Conservation (phyloP, 2,888 invertebrate genomes). For the Epinotia bilunana region DNA sequence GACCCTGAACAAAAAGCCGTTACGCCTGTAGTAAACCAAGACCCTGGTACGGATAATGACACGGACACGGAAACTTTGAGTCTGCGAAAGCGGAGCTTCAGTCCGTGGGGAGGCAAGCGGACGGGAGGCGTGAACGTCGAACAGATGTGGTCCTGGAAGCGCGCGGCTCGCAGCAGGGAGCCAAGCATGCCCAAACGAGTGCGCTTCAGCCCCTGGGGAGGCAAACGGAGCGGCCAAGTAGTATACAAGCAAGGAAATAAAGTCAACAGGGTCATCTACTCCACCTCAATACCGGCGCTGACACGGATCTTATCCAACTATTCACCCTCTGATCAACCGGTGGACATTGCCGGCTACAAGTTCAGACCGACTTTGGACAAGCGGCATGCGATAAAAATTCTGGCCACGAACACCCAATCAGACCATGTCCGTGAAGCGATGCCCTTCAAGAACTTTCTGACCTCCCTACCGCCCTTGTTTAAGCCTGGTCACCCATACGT, state of each 20-base stretch:
- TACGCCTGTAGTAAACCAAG: constrained; percentile 54
- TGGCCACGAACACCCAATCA: constrained; percentile 65
- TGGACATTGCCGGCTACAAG: constrained; percentile 67
- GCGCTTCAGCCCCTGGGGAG: constrained; percentile 80
- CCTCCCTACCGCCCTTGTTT: constrained; percentile 65
- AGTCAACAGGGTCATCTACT: constrained; percentile 69
- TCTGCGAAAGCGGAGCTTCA: constrained; percentile 71
- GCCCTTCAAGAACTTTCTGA: constrained; percentile 69
- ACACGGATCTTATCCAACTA: constrained; percentile 70
- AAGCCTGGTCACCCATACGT: constrained; percentile 75
- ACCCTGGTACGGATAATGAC: constrained; percentile 58
- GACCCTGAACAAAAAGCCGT: constrained; percentile 52
- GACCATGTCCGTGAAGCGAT: constrained; percentile 66
- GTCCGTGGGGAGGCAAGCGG: constrained; percentile 79
- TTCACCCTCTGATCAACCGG: constrained; percentile 58
- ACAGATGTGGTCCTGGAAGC: constrained; percentile 76
- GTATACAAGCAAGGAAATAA: constrained; percentile 70
- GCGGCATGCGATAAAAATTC: constrained; percentile 69
- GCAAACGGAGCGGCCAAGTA: constrained; percentile 75
- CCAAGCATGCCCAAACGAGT: constrained; percentile 80
- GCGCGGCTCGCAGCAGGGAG: constrained; percentile 65
- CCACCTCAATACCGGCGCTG: constrained; percentile 70
- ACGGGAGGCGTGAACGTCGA: constrained; percentile 54
- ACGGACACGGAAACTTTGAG: constrained; percentile 53
- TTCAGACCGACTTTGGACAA: constrained; percentile 67